Base-by-base conservation (phyloP, 1,140 invertebrate species). In the Drosophila jambulina region DNA sequence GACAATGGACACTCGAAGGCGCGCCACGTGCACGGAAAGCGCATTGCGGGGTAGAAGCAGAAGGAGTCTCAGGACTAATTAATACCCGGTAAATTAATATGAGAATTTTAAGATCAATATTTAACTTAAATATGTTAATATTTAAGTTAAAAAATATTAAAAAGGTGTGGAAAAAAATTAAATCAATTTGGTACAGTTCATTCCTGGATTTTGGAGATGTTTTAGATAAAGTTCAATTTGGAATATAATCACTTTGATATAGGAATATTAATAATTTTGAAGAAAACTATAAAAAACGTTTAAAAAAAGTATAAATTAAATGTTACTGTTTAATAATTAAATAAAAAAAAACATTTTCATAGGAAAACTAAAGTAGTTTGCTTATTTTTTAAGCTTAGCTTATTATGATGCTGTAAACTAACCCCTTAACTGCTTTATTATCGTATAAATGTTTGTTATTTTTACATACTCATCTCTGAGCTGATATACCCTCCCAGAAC, bases 21-120 rank as follows among this genome's bases (percentile, higher is more conserved):
- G 58, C 67, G 68, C 59, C 61, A 46, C 67, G 62, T 72, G 75
- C 74, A 65, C 63, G 70, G 69, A 83, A 83, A 83, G 81, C 81
- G 77, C 81, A 84, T 80, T 84, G 51, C 48, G 43, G 32, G 63
- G 21, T 23, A 25, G 12, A 40, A 15, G 15, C 43, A 59, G 7
- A 21, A 12, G 25, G 45, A 10, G 15, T 48, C 25, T 45, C 6
- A n/a, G 17, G 46, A 68, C 36, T 43, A 9, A 1, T 1, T 21
- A 32, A 68, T 68, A 56, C 67, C 63, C 10, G 27, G 27, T 59
- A 34, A 40, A 25, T 27, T n/a, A 27, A 5, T 7, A 12, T 7
- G 1, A 32, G 0, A 32, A 12, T 2, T 13, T 19, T 32, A 4
- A 2, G 17, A 13, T 32, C 0, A 13, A 8, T 6, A 51, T 32